phyloP scores from a whole-genome alignment of 2,888 invertebrate genomes.

The Lasioglossum oenotherae region DNA sequence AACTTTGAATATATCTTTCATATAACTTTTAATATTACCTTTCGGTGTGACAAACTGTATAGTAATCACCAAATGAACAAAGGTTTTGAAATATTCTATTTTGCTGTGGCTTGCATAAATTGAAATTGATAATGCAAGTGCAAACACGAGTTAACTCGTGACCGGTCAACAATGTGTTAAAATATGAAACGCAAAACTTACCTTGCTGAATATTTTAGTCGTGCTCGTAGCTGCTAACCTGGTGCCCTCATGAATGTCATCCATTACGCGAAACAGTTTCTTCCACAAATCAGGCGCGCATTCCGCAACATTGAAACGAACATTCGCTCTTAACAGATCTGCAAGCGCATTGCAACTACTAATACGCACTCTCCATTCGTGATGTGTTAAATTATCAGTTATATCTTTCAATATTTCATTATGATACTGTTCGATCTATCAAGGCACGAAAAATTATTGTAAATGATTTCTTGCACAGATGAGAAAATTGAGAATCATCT shows the following conservation, averaged over 20 bases:
- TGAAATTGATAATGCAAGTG: no score
- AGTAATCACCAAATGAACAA: no score
- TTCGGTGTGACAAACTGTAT: no score
- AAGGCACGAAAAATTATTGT: slow-evolving; percentile 57
- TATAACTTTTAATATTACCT: no score
- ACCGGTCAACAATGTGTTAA: no score
- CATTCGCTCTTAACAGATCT: slow-evolving; percentile 88
- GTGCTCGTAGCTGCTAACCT: slow-evolving; percentile 91
- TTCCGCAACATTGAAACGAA: slow-evolving; percentile 83
- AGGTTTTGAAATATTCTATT: no score
- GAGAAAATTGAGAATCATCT: not conserved
- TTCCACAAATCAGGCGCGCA: slow-evolving; percentile 88
- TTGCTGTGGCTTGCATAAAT: no score
- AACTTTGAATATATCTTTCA: no score
- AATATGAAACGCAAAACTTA: slow-evolving; percentile 78
- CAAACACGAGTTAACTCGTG: no score
- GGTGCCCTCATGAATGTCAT: slow-evolving; percentile 96
- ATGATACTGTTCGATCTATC: slow-evolving; percentile 92
- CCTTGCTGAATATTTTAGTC: slow-evolving; percentile 90
- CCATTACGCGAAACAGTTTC: slow-evolving; percentile 95
- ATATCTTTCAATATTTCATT: slow-evolving; percentile 93
- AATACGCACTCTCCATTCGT: slow-evolving; percentile 95
- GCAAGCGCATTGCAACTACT: slow-evolving; percentile 95
- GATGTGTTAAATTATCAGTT: slow-evolving; percentile 91
- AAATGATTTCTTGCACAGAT: slow-evolving; percentile 2